A percentile compares a stretch with the other conserved stretches of the same genome.
Conservation (phyloP, 2,797 vertebrate species). For the Jordanella pulchra region DNA sequence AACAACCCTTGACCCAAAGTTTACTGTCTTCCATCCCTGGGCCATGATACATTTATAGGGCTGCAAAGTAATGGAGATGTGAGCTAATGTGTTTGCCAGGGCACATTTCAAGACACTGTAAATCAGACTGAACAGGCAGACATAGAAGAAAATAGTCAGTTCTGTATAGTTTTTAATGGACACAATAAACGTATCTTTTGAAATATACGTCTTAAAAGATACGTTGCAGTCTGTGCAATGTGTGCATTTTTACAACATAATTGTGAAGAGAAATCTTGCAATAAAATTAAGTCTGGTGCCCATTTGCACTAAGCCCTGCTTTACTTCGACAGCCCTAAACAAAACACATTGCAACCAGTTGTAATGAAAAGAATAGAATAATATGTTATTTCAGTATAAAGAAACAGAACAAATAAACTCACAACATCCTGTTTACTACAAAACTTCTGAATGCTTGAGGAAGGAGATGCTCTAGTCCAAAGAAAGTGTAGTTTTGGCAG, state of each 20-base stretch:
- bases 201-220: too few relatives aligned
- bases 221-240: not conserved
- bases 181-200: too few relatives aligned
- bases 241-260: not conserved
- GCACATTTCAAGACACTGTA: slow-evolving; percentile 9
- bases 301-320: not conserved
- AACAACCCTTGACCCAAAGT: slow-evolving; percentile 62
- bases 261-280: not conserved
- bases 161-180: not conserved
- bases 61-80: slow-evolving; percentile 55
- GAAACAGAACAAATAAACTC: not conserved
- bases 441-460: not conserved
- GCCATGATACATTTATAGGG: slow-evolving; percentile 51
- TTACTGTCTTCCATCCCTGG: slow-evolving; percentile 45
- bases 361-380: not conserved
- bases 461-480: not conserved
- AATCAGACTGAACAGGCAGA: not conserved
- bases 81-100: slow-evolving; percentile 24
- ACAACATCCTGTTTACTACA: not conserved
- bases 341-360: not conserved
- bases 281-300: not conserved
- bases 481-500: not conserved
- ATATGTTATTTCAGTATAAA: not conserved
- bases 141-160: not conserved
- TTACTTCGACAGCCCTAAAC: not conserved